Base-by-base conservation (phyloP, 2,888 invertebrate genomes). In the Endomychus coccineus region DNA sequence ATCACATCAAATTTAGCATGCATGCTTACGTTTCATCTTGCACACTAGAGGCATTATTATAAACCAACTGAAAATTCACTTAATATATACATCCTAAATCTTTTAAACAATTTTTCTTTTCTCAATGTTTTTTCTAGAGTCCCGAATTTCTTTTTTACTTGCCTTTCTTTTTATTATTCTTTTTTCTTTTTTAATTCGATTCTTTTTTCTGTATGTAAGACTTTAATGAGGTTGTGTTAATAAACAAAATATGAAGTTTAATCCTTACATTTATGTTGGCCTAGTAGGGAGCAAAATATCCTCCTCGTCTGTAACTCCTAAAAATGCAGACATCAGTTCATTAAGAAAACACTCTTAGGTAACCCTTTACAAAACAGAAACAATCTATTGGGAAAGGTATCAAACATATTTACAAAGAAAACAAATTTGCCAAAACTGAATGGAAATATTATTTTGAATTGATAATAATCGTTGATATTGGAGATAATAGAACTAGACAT, bases 281-380 rank as follows among this genome's bases (percentile, higher is more conserved):
- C 47, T 77, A 81, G 75, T 80, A 80, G 51, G 80, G 80, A 61
- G 71, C 71, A 69, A 75, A 80, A 71, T 76, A 80, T 56, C 64
- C 65, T 64, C 78, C 80, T 64, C 81, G 77, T 67, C 80, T 76
- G 70, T 69, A 76, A 62, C 74, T 76, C 75, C 80, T 80, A 72
- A 66, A 70, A 74, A 71, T 68, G 71, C 69, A 68, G 51, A 58
- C 43, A 58, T 57, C 56, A 58, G 56, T 55, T 55, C 58, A 48
- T 55, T 57, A 52, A 56, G 50, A 54, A 46, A 42, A 44, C 44
- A 40, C 43, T 32, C 48, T 40, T 25, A 11, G 27, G 10, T 9
- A 9, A 37, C 15, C 6, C 13, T n/a, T 21, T 11, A 24, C 36
- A 38, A 38, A 33, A 38, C 33, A 38, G 38, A 38, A 38, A 38